Base-by-base conservation (phyloP, 2,888 invertebrate species). In the Luffia ferchaultella region DNA sequence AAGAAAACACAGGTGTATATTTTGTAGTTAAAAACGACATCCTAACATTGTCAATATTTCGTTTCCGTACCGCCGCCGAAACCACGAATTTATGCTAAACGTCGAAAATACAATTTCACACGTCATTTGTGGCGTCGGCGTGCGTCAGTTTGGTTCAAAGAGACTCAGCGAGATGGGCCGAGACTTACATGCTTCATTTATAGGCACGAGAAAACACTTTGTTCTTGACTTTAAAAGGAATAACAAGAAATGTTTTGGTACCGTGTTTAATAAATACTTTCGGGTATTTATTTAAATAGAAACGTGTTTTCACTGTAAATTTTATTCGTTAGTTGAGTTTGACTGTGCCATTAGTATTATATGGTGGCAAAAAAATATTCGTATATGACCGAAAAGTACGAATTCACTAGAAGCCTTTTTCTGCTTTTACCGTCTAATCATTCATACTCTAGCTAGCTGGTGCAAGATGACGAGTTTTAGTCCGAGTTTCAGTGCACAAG, bases 41-140 rank as follows among this genome's bases (percentile, higher is more conserved):
- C 30, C 12, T 30, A 30, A 30, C 5, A 12, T 12, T 30, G 30
- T 30, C 30, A 30, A 30, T 30, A 30, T 30, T 30, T 30, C 12
- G 30, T 30, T 30, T 7, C 30, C 5, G 5, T 30, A 7, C 30
- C 30, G 3, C 30, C 30, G 30, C 30, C n/a, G n/a, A n/a, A 12
- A 30, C 30, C 30, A 30, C 30, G 30, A 30, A 30, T 30, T 30
- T 30, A 30, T 30, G 30, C 30, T 30, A 30, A 30, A 30, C 30
- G 30, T 30, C 30, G 3, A 30, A 30, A 30, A 30, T 30, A 30
- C 30, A 30, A 70, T 70, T 68, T 65, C 62, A 64, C 64, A 67
- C 63, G 60, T 67, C 70, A 66, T 70, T 70, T 46, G 46, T 20
- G 46, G n/a, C 7, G 20, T 5, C 46, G 20, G 20, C 30, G 30